Evolutionary conservation across 1,140 invertebrate species (phyloP), one percentile per base, ranked within the genome.

Genomic region (Drosophila sucinea): DNA sequence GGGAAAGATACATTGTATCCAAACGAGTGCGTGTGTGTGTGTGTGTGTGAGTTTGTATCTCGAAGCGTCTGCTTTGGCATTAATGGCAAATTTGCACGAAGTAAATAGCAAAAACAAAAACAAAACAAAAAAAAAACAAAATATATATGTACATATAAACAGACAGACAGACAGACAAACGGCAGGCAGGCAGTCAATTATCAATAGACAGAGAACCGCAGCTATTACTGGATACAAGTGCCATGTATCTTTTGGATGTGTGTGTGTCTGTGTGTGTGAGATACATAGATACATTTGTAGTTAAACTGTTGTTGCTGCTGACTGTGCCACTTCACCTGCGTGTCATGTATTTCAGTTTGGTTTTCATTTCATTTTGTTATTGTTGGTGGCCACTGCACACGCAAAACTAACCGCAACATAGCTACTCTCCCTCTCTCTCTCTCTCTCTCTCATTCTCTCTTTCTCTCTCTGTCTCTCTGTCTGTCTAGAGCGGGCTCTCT

Each of bases 41-140:
- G 44, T 65, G 55, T 68, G 38, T 58, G 44, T 65, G 51, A 65
- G 33, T 55, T 35, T 63, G 65, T 70, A 66, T 79, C 67, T 68
- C 33, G 33, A 64, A 58, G 67, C 79, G 83, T 89, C 79, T 86
- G 83, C 84, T 77, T 66, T 73, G 74, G 71, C 71, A 81, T 81
- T 89, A 89, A 89, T 89, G 80, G 84, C 80, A 89, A 89, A 89
- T 89, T 89, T 84, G 81, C 80, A 89, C 84, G 74, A 81, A 82
- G 80, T 70, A 86, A 89, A 87, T 87, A 87, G 62, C 33, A 62
- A 60, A 68, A 68, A 63, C n/a, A 30, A 70, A 40, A 11, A 40
- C 11, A 41, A 41, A 3, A 30, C 32, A 64, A 58, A 67, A 66
- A 4, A 58, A 27, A 30, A 70, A 40, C 1, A 40, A 47, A 2